phyloP scores from a whole-genome alignment of 1,140 invertebrate genomes.

The Macrobrachium rosenbergii region DNA sequence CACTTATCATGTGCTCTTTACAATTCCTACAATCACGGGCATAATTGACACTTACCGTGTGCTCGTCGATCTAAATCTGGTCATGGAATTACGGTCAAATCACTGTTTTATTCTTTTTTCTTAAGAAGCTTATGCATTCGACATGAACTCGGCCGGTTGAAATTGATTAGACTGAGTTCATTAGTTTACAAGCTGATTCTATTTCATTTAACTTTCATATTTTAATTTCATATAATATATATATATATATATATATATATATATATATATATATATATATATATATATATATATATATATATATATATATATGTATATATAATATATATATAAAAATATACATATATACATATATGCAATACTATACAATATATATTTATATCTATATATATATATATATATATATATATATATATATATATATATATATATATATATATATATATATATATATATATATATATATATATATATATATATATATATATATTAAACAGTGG shows the following conservation, averaged over 20 bases:
- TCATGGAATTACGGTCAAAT: too few relatives aligned
- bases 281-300: conserved; percentile 1
- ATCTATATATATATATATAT: not conserved
- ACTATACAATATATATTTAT: not conserved
- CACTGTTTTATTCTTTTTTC: too few relatives aligned
- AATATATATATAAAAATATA: not conserved
- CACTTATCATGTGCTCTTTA: too few relatives aligned
- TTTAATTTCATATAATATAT: not conserved
- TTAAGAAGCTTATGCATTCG: too few relatives aligned
- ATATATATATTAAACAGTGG: not conserved
- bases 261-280: not conserved
- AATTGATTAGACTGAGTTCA: too few relatives aligned
- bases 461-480: conserved; percentile 11
- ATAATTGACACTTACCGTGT: too few relatives aligned
- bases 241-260: not conserved
- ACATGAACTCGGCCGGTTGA: too few relatives aligned
- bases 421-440: conserved; percentile 11
- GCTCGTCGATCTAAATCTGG: too few relatives aligned
- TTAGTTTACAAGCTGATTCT: too few relatives aligned
- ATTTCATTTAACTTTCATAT: too few relatives aligned
- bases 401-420: conserved; percentile 8
- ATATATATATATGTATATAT: conserved; percentile 5
- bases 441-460: conserved; percentile 11
- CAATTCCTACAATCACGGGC: too few relatives aligned
- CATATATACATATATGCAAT: not conserved